Base-by-base conservation (phyloP, 2,888 invertebrate species). In the Chalcosyrphus nemorum region DNA sequence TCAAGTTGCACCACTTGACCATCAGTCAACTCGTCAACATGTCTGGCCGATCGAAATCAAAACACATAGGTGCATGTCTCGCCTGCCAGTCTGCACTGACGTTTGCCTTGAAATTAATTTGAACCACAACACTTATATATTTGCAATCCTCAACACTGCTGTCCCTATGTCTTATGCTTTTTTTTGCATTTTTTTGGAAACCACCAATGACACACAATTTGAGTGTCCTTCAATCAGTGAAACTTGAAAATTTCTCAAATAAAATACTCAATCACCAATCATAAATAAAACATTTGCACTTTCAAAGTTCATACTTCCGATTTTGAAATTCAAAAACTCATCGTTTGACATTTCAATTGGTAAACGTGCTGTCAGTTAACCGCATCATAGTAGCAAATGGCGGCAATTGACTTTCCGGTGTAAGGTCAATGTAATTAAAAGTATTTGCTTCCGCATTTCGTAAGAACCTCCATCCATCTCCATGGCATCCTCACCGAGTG, bases 341-440 rank as follows among this genome's bases (percentile, higher is more conserved):
- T 13, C n/a, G n/a, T 43, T 63, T 50, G 59, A 54, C 43, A 27
- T 54, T 35, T 56, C 43, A 41, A 63, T 61, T 47, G 57, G n/a
- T 38, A n/a, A n/a, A n/a, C n/a, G 38, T 13, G 45, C 21, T 21
- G 38, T 4, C 50, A 50, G 4, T 17, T n/a, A 17, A 45, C 4
- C 15, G 9, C 45, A 47, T 11, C 45, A n/a, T n/a, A 15, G 11
- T 15, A 9, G 38, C 24, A 2, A 24, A 19, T 35, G n/a, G 24
- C 7, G 27, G 13, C 41, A 21, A 57, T 29, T 54, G 72, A 57
- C 75, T 15, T 50, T 19, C 43, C 52, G 13, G 19, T 19, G 38
- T 66, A 66, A 65, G 57, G 66, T 66, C 75, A 66, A 47, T 47
- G 56, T 24, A 17, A 57, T 75, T 32, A 66, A 56, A 38, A 66